These are phyloP conservation scores for Saturnia pavonia DNA, from an alignment of 2,888 invertebrate genomes.

Conservation along the genomic window DNA sequence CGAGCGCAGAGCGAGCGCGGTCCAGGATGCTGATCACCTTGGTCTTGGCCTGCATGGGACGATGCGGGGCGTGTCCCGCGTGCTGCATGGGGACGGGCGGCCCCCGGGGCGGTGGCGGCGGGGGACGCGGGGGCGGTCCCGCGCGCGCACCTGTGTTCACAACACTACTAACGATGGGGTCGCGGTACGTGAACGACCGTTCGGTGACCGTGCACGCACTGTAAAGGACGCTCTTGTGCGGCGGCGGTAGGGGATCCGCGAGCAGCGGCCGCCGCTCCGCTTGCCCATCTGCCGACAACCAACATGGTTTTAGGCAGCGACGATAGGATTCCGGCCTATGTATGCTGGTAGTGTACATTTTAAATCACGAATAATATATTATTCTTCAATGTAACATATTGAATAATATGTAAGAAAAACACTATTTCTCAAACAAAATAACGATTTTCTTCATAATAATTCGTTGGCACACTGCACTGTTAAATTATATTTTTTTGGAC, in stretches of 20 bases:
- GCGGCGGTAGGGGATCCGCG: conserved; percentile 24
- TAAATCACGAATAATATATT: background rate
- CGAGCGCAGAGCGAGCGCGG: conserved; percentile 91
- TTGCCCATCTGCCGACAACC: conserved; percentile 41
- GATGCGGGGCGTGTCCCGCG: conserved; percentile 77
- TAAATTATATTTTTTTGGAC: too few species aligned
- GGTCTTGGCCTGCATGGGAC: conserved; percentile 80
- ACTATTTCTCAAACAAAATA: too few species aligned
- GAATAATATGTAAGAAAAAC: too few species aligned
- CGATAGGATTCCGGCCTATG: conserved; percentile 4
- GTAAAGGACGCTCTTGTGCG: conserved; percentile 37
- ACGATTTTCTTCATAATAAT: too few species aligned
- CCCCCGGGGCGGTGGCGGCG: conserved; percentile 39
- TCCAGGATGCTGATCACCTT: conserved; percentile 93
- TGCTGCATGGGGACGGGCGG: conserved; percentile 46
- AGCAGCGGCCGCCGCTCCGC: conserved; percentile 30
- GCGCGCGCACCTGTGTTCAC: conserved; percentile 22
- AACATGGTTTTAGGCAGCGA: conserved; percentile 20
- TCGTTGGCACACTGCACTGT: too few species aligned
- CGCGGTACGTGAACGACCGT: conserved; percentile 46
- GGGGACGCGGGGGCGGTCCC: conserved; percentile 44
- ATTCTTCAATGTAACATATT: too few species aligned
- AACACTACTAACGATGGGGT: conserved; percentile 34
- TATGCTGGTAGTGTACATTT: background rate
- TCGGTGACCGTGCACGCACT: conserved; percentile 45